phyloP scores from a whole-genome alignment of 2,888 invertebrate genomes.

The Balanococcus diminutus region DNA sequence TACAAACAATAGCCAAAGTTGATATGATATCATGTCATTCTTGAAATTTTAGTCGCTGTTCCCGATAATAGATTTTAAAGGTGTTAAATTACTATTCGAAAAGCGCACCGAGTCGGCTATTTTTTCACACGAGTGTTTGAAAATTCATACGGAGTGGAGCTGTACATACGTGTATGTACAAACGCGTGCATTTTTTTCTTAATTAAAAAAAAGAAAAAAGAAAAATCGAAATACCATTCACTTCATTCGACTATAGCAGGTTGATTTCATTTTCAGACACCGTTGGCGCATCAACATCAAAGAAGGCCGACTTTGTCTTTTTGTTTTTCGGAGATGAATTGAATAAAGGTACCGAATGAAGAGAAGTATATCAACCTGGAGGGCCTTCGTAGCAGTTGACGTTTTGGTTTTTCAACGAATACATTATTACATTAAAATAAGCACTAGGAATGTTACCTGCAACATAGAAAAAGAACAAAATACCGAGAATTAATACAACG shows the following conservation, averaged over 20 bases:
- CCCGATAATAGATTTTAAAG: background rate
- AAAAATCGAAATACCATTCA: background rate
- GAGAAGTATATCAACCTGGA: conserved; percentile 19
- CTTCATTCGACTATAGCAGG: background rate
- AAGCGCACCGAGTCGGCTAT: background rate
- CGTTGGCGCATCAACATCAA: conserved; percentile 1
- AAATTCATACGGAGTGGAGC: background rate
- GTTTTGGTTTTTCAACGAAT: background rate
- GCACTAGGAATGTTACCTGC: background rate
- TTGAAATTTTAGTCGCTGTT: conserved; percentile 18
- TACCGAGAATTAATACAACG: background rate
- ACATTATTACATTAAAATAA: background rate
- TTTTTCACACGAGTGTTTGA: background rate
- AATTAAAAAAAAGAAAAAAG: background rate
- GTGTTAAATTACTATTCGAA: conserved; percentile 25
- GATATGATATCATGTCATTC: conserved; percentile 26
- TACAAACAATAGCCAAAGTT: conserved; percentile 9
- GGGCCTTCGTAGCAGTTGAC: background rate
- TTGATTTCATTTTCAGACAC: background rate
- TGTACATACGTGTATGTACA: background rate
- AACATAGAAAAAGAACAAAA: background rate
- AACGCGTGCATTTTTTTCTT: conserved; percentile 20
- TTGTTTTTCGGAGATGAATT: conserved; percentile 32
- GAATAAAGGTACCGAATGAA: background rate
- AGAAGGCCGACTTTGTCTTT: conserved; percentile 11